phyloP scores from a whole-genome alignment of 2,888 invertebrate species.

The Agrochola circellaris region DNA sequence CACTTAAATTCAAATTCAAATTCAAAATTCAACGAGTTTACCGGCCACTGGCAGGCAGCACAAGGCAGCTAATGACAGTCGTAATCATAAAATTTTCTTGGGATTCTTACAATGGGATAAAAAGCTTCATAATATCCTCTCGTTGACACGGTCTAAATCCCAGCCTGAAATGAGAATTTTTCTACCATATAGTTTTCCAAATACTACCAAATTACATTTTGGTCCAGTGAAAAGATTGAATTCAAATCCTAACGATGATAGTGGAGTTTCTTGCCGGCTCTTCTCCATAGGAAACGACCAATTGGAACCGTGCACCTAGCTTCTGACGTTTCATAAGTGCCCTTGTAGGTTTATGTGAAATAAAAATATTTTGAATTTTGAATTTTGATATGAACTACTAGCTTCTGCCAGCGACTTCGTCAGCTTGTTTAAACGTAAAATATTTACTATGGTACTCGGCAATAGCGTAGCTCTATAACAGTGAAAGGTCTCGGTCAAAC shows the following conservation, averaged over 20 bases:
- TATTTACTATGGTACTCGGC: too few species aligned
- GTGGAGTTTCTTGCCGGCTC: too few species aligned
- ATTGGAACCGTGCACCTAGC: too few species aligned
- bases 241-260: constrained; percentile 2
- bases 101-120: neutral
- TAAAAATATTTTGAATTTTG: too few species aligned
- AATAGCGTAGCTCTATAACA: too few species aligned
- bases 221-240: constrained; percentile 2
- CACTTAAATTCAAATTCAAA: too few species aligned
- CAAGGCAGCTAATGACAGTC: neutral
- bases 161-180: constrained; percentile 6
- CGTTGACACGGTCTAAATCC: neutral
- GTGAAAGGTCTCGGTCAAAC: too few species aligned
- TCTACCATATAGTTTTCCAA: neutral
- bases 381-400: neutral
- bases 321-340: too few species aligned
- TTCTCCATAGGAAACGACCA: too few species aligned
- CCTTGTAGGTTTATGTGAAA: too few species aligned
- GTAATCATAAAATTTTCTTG: neutral
- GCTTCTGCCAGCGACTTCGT: neutral
- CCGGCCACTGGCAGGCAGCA: too few species aligned
- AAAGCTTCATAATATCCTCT: neutral
- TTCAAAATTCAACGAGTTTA: too few species aligned
- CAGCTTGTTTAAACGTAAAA: neutral
- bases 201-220: constrained; percentile 5